phyloP scores from a whole-genome alignment of 2,888 invertebrate species.

The Diaprepes abbreviatus region DNA sequence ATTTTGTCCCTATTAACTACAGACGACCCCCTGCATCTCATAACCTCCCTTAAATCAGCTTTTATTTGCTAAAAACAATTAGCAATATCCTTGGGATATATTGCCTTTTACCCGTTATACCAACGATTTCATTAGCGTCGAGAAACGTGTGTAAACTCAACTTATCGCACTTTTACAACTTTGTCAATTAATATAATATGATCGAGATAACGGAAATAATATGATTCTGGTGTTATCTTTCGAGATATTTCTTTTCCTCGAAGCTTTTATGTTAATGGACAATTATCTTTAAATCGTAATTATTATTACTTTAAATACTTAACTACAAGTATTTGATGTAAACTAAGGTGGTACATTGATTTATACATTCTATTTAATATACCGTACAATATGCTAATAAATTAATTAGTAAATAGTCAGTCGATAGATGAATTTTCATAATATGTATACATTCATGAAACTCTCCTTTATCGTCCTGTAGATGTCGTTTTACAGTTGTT shows the following conservation, averaged over 20 bases:
- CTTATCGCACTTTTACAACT: conserved; percentile 26
- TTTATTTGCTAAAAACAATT: no score
- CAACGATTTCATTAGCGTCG: neutral
- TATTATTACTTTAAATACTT: conserved; percentile 15
- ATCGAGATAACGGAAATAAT: conserved; percentile 30
- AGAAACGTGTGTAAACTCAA: neutral
- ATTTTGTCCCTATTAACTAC: no score
- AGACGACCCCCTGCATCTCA: no score
- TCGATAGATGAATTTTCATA: no score
- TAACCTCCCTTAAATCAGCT: no score
- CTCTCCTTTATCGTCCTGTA: no score
- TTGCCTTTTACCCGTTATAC: no score
- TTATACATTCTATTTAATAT: no score
- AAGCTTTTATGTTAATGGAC: conserved; percentile 43
- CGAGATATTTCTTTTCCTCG: conserved; percentile 8
- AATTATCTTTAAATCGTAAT: conserved; percentile 39
- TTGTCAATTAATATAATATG: conserved; percentile 29
- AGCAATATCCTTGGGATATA: no score
- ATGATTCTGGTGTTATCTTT: conserved; percentile 31
- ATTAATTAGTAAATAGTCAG: no score
- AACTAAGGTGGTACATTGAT: neutral
- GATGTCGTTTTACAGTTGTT: no score
- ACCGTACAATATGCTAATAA: neutral
- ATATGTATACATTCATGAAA: no score
- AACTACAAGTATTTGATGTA: conserved; percentile 3